Conservation (phyloP, 1,140 invertebrate genomes). For the Penaeus indicus region DNA sequence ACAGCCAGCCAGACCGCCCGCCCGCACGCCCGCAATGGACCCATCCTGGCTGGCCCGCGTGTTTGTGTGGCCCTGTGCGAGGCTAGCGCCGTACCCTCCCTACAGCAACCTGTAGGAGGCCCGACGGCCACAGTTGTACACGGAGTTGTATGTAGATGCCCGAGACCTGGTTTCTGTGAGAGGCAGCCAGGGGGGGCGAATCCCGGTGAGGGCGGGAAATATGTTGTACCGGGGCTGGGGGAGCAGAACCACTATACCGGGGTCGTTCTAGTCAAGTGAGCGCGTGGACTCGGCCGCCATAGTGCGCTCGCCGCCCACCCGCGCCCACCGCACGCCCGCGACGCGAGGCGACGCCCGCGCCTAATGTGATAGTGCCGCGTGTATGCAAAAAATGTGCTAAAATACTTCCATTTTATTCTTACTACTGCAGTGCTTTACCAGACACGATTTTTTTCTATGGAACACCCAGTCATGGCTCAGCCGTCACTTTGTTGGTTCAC, state of each 20-base stretch:
- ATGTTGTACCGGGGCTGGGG: conserved; percentile 36
- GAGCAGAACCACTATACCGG: conserved; percentile 20
- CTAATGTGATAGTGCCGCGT: conserved; percentile 49
- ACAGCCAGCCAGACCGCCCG: not conserved
- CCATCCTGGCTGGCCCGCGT: conserved; percentile 19
- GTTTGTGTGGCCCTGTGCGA: conserved; percentile 31
- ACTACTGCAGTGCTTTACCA: conserved; percentile 39
- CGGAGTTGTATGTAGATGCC: not conserved
- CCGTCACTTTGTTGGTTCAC: not conserved
- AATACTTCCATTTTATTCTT: conserved; percentile 42
- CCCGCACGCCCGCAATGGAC: not conserved
- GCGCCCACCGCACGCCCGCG: not conserved
- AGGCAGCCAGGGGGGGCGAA: not conserved
- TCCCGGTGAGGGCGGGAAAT: not conserved
- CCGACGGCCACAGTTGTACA: not conserved
- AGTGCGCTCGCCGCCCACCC: conserved; percentile 13
- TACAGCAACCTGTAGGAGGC: not conserved
- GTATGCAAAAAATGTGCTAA: conserved; percentile 44
- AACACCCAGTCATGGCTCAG: not conserved
- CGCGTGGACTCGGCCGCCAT: conserved; percentile 23
- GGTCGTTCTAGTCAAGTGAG: conserved; percentile 49
- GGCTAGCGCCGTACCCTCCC: conserved; percentile 5
- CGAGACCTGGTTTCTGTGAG: conserved; percentile 30
- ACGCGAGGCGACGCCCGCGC: not conserved
- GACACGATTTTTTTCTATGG: not conserved